phyloP scores from a whole-genome alignment of 2,113 vertebrate genomes.

The Alectura lathami region DNA sequence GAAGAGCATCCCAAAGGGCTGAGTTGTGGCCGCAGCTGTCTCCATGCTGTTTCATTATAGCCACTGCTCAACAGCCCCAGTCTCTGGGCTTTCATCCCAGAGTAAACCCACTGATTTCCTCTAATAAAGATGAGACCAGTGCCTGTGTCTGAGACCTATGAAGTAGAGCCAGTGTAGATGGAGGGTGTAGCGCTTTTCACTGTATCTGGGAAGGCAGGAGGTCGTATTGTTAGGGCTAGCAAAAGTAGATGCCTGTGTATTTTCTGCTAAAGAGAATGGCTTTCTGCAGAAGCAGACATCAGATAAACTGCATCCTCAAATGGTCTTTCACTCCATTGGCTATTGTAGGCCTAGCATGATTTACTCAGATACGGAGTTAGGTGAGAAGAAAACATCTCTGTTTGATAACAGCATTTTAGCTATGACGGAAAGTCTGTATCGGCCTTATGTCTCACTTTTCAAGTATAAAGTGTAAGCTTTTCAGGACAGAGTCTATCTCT shows the following conservation, averaged over 20 bases:
- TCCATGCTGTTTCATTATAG: not conserved
- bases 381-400: not conserved
- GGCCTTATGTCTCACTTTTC: not conserved
- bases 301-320: not conserved
- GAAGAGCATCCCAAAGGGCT: not conserved
- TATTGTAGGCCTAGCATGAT: not conserved
- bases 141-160: fast-evolving
- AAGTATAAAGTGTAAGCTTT: not conserved
- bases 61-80: not conserved
- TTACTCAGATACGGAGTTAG: not conserved
- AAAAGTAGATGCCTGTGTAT: not conserved
- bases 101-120: not conserved
- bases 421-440: not conserved
- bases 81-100: not conserved
- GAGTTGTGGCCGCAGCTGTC: not conserved
- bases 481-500: not conserved
- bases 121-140: fast-evolving
- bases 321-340: not conserved
- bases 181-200: not conserved
- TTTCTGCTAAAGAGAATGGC: not conserved
- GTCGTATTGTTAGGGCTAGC: not conserved
- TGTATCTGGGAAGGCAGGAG: not conserved
- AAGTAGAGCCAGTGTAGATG: not conserved
- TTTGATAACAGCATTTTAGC: not conserved
- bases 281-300: not conserved